Evolutionary conservation across 2,888 invertebrate species (phyloP), one percentile per base, ranked within the genome.

Genomic region (Caenorhabditis sp.): DNA sequence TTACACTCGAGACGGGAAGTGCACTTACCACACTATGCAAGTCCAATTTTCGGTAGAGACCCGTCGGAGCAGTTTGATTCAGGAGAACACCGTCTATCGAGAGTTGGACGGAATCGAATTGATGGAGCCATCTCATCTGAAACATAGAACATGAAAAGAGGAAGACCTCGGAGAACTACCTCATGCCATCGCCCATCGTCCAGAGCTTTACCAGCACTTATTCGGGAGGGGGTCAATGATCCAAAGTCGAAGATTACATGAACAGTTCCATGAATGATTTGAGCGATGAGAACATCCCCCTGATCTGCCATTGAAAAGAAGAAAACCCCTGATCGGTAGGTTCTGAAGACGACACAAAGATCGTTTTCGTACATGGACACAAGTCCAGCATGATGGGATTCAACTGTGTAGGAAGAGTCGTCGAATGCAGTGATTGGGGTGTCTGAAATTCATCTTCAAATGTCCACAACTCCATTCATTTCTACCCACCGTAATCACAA

Each of bases 181-280:
- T 90, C 90, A 74, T 91, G 91, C 91, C 91, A 91, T 69, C 88
- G 79, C 6, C 91, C 91, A 73, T 91, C 91, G 68, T 91, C 90
- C 47, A 91, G 74, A 1, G 91, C 90, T 44, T 85, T 76, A 10
- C 91, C 91, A 16, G 87, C 91, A n/a, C 86, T 85, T 31, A 91
- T 90, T 28, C 81, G 35, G 16, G 87, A 84, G 0, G 87, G 87
- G 1, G 89, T 86, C 22, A 89, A 72, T 14, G 87, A 87, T 24
- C 89, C 91, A 83, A 91, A 91, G 66, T 91, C 91, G 63, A 91
- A 91, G 19, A 91, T 86, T 12, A 89, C 87, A 44, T 91, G 89
- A 58, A 89, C 82, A 8, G 87, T 89, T 56, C 91, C 91, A 59
- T 86, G 86, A n/a, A 89, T 72, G 14, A 90, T 80, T 74, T 91